Conservation (phyloP, 2,888 invertebrate genomes). For the Microdon myrmicae region DNA sequence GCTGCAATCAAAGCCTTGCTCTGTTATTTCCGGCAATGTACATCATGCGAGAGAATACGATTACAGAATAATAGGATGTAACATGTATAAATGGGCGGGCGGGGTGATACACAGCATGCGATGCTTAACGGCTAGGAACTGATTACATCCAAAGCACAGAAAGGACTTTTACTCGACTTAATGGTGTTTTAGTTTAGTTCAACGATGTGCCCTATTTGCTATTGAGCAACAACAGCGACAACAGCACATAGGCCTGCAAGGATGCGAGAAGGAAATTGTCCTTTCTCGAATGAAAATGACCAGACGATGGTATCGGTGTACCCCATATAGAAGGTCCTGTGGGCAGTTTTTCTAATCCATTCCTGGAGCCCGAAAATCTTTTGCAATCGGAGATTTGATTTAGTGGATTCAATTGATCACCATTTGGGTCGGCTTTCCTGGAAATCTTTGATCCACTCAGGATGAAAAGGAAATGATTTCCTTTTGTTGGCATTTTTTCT, state of each 20-base stretch:
- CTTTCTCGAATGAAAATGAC: conserved; percentile 9
- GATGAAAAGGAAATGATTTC: conserved; percentile 41
- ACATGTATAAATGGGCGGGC: conserved; percentile 48
- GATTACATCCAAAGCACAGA: conserved; percentile 51
- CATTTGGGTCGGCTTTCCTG: conserved; percentile 41
- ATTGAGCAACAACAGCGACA: conserved; percentile 12
- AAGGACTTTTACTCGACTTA: conserved; percentile 52
- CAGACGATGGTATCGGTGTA: no score
- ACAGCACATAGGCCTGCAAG: conserved; percentile 16
- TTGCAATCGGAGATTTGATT: conserved; percentile 50
- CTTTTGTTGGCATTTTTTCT: no score
- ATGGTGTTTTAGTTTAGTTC: conserved; percentile 52
- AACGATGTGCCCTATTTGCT: conserved; percentile 50
- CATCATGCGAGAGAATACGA: conserved; percentile 49
- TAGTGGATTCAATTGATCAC: conserved; percentile 52
- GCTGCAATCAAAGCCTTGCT: conserved; percentile 11
- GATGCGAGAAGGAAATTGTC: conserved; percentile 20
- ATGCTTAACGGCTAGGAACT: conserved; percentile 51
- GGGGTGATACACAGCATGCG: conserved; percentile 17
- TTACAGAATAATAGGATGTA: conserved; percentile 51
- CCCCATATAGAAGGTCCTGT: no score
- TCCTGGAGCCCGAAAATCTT: background rate
- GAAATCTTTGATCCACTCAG: conserved; percentile 39
- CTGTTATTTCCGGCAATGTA: conserved; percentile 46
- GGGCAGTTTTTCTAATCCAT: no score